Conservation (phyloP, 2,888 invertebrate species). For the Philopedon plagiatum region DNA sequence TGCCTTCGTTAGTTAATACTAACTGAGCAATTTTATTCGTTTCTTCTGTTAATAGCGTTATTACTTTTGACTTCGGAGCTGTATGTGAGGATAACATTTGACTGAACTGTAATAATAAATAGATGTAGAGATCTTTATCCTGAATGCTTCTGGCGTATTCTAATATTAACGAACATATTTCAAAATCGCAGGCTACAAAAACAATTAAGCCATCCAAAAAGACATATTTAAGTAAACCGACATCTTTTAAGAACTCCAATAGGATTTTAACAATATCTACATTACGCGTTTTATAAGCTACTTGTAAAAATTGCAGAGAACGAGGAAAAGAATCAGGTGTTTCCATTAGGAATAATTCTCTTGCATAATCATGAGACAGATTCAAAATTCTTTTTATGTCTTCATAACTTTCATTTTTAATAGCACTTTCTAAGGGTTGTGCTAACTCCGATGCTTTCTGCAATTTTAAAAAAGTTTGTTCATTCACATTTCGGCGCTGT, state of each 20-base stretch:
- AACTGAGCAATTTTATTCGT: background rate
- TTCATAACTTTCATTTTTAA: background rate
- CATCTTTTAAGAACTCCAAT: background rate
- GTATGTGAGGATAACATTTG: background rate
- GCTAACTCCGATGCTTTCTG: background rate
- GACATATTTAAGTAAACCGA: background rate
- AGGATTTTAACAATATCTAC: background rate
- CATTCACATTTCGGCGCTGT: background rate
- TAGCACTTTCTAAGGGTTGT: background rate
- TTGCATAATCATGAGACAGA: background rate
- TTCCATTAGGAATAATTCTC: background rate
- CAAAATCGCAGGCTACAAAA: background rate
- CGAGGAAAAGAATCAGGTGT: no score
- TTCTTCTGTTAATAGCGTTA: background rate
- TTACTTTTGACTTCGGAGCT: background rate
- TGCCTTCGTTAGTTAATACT: background rate
- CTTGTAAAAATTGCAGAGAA: background rate
- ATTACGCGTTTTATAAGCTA: background rate
- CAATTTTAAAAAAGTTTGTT: background rate
- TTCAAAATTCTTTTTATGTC: background rate
- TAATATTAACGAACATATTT: background rate
- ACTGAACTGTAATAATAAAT: background rate
- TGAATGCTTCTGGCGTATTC: background rate
- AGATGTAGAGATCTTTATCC: background rate
- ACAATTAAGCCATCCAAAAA: background rate